Percentiles rank a stretch among this genome's conserved stretches.
Evolutionary conservation across 1,140 invertebrate genomes (phyloP).

Genomic region (Asbolus verrucosus): DNA sequence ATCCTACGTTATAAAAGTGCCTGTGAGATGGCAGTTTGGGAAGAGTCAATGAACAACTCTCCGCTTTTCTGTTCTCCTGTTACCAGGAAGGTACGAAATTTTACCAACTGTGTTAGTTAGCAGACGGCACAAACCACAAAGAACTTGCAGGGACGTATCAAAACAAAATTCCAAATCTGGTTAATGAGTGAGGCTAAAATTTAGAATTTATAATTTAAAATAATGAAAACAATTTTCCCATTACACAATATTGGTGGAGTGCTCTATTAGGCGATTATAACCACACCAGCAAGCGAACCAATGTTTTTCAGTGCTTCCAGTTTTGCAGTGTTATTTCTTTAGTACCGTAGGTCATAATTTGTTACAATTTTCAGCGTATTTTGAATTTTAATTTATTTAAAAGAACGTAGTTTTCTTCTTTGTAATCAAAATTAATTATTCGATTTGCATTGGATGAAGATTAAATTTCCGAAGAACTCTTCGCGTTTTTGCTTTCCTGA

Average conservation of each 20-base stretch:
- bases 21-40: too few relatives aligned
- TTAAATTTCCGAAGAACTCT: slow-evolving; percentile 5
- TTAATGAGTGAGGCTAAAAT: slow-evolving; percentile 23
- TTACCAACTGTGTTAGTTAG: slow-evolving; percentile 50
- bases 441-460: too few relatives aligned
- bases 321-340: too few relatives aligned
- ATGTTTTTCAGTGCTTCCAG: too few relatives aligned
- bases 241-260: background rate
- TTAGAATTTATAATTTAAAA: slow-evolving; percentile 39
- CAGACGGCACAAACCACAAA: slow-evolving; percentile 37
- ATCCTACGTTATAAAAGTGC: background rate
- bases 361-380: too few relatives aligned
- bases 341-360: too few relatives aligned
- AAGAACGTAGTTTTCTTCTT: too few relatives aligned
- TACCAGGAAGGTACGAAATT: slow-evolving; percentile 50
- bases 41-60: background rate
- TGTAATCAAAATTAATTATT: too few relatives aligned
- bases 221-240: slow-evolving; percentile 17
- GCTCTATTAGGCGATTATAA: slow-evolving; percentile 20
- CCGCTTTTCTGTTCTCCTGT: slow-evolving; percentile 40
- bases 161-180: slow-evolving; percentile 39
- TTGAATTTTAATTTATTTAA: too few relatives aligned
- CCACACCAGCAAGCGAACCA: background rate
- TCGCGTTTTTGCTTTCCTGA: slow-evolving; percentile 47
- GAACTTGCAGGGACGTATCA: slow-evolving; percentile 38